phyloP scores from a whole-genome alignment of 2,113 vertebrate species.

The Marmota flaviventris region DNA sequence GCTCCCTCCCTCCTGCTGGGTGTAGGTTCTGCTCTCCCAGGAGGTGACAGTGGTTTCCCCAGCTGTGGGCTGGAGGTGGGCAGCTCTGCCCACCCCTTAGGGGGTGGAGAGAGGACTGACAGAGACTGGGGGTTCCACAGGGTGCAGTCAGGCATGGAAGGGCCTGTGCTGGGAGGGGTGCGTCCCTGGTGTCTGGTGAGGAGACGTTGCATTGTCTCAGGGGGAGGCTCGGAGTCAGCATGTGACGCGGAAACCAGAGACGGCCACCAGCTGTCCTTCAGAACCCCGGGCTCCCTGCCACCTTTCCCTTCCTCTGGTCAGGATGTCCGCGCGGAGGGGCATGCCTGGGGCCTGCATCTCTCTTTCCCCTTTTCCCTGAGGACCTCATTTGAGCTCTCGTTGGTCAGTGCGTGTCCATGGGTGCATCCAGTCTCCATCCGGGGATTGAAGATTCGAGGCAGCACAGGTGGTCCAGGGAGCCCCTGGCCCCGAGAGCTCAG shows the following conservation, averaged over 20 bases:
- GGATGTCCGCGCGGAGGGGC: accelerated
- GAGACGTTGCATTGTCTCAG: background rate
- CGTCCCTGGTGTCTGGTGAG: background rate
- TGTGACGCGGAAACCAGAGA: background rate
- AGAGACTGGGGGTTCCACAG: background rate
- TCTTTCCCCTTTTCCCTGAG: background rate
- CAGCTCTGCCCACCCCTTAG: background rate
- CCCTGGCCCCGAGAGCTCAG: background rate
- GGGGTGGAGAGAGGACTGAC: background rate
- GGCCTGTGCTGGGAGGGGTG: background rate
- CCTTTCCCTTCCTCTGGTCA: background rate
- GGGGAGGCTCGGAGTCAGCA: background rate
- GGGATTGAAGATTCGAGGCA: too few relatives aligned
- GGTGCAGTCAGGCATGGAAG: accelerated
- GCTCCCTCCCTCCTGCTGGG: accelerated
- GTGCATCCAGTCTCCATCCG: background rate
- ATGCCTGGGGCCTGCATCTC: background rate
- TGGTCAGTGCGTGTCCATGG: background rate
- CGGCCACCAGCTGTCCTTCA: too few relatives aligned
- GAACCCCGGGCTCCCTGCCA: background rate
- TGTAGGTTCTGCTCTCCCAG: background rate
- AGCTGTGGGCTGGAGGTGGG: background rate
- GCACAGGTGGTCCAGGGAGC: background rate
- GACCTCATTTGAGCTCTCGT: background rate
- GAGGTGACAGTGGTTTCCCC: background rate